These are phyloP conservation scores for Sesamia inferens DNA, from an alignment of 2,888 invertebrate species.

Conservation along the genomic window DNA sequence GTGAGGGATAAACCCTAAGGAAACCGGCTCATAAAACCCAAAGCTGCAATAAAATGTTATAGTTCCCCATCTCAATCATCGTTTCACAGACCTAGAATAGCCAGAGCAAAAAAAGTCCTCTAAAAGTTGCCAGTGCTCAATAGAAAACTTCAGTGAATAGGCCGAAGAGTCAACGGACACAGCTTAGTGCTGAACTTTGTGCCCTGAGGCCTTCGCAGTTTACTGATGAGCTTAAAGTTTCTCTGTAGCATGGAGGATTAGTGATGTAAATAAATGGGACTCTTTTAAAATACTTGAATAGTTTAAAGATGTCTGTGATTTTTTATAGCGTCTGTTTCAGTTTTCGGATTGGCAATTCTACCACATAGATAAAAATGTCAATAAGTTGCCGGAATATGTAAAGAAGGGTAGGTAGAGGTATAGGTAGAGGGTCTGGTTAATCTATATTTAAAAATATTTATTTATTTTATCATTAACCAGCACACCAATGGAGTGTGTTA, in stretches of 20 bases:
- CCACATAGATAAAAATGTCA: not conserved
- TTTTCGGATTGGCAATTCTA: not conserved
- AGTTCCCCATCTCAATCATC: not conserved
- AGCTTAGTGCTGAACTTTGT: conserved; percentile 41
- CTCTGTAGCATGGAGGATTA: conserved; percentile 5
- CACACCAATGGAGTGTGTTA: no score
- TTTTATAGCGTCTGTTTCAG: no score
- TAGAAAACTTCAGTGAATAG: conserved; percentile 53
- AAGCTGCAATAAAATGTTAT: not conserved
- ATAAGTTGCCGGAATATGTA: not conserved
- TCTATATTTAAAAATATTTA: not conserved
- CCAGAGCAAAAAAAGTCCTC: conserved; percentile 10
- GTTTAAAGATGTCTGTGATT: not conserved
- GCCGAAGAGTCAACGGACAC: conserved; percentile 53
- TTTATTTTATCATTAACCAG: not conserved
- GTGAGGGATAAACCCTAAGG: no score
- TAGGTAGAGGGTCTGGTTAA: not conserved
- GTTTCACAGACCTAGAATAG: not conserved
- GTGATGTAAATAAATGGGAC: not conserved
- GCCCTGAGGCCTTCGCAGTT: conserved; percentile 28
- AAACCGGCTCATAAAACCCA: no score
- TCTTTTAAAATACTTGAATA: not conserved
- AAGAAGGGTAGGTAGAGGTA: no score
- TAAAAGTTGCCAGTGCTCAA: conserved; percentile 51
- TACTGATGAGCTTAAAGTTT: conserved; percentile 42